Evolutionary conservation across 2,797 vertebrate genomes (phyloP), one percentile per base, ranked within the genome.

Genomic region (Pipistrellus nathusii): DNA sequence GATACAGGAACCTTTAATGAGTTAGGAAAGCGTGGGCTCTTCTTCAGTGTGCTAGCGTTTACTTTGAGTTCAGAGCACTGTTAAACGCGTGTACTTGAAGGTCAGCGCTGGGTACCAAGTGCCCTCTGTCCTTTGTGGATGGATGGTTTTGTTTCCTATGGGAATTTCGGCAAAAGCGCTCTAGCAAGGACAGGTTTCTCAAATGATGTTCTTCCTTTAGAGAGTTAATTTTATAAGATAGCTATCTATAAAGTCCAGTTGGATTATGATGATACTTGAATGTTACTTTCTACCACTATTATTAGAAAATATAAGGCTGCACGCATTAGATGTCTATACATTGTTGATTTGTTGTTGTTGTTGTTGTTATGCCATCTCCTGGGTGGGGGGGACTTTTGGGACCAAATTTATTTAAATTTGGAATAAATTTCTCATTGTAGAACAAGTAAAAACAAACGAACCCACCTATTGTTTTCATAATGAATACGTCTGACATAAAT

Each of bases 381-480:
- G 77, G 48, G 48, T 35, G 69, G 53, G 1, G 46, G 48, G 10
- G 15, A 51, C 48, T 86, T 95, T 82, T 72, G 85, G 75, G 83
- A 95, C 21, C 64, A 95, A 88, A 87, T 76, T 92, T 86, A 90
- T 95, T 92, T 95, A 96, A 55, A 71, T 96, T 84, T 92, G 92
- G 88, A 90, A 78, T 95, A 88, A 75, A 66, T 84, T 89, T 94
- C 62, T n/a, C 55, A 64, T 76, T 88, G 57, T 9, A 55, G 91
- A 95, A 85, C 59, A 95, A 85, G 66, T 91, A 20, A 93, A 84
- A 44, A 80, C 27, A 93, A 87, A 64, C 18, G 11, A 92, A 93
- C 87, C 30, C 91, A 84, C 21, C 27, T 91, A 10, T 46, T 93
- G 55, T 94, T 93, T 93, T 91, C 73, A 32, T 91, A 81, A 78